These are phyloP conservation scores for Pteria penguin DNA, from an alignment of 2,888 invertebrate species.

Conservation along the genomic window DNA sequence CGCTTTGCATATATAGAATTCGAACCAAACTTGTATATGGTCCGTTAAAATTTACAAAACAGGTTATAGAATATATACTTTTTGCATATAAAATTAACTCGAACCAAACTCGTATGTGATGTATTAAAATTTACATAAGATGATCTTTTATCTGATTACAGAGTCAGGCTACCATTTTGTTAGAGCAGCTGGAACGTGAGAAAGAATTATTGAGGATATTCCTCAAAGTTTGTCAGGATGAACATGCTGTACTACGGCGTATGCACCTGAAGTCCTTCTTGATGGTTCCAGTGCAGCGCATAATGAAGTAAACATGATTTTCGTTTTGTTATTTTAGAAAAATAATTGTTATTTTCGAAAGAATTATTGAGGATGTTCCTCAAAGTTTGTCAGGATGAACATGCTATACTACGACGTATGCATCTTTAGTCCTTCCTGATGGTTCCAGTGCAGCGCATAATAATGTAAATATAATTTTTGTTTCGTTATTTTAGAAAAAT, in stretches of 20 bases:
- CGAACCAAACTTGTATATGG: too few relatives aligned
- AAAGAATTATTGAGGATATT: conserved; percentile 96
- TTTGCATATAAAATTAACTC: too few relatives aligned
- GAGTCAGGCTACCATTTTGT: conserved; percentile 91
- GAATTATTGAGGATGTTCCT: conserved; percentile 95
- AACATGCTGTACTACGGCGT: conserved; percentile 92
- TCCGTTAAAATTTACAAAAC: too few relatives aligned
- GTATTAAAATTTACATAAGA: too few relatives aligned
- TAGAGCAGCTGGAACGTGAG: conserved; percentile 95
- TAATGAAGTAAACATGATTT: conserved; percentile 91
- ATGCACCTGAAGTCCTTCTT: conserved; percentile 99
- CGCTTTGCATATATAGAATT: too few relatives aligned
- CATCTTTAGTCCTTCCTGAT: conserved; percentile 98
- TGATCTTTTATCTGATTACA: conserved; percentile 78
- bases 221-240: conserved; percentile 97
- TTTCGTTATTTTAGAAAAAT: too few relatives aligned
- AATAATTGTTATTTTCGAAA: too few relatives aligned
- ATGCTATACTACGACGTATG: conserved; percentile 94
- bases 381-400: conserved; percentile 97
- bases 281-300: conserved; percentile 98
- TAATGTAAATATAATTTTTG: too few relatives aligned
- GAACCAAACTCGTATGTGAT: too few relatives aligned
- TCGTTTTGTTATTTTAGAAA: too few relatives aligned
- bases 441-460: conserved; percentile 98
- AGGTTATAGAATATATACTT: too few relatives aligned